Evolutionary conservation across 1,140 invertebrate species (phyloP).

Genomic region (Orchesella cincta): DNA sequence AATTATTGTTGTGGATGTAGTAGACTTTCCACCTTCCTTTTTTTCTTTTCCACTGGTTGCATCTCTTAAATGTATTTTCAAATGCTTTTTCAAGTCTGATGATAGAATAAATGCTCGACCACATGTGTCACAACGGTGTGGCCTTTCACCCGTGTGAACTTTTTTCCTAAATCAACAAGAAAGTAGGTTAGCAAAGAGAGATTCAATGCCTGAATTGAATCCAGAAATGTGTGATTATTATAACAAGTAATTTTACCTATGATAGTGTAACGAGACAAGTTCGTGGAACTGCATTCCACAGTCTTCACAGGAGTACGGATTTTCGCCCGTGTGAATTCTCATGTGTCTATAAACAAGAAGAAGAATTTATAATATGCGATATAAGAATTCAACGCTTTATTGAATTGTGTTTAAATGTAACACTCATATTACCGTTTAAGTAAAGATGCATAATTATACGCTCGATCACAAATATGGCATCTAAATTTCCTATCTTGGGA

Average conservation of each 20-base stretch:
- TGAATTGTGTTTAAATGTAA: no score
- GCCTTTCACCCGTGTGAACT: conserved; percentile 49
- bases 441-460: conserved; percentile 50
- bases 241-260: conserved; percentile 36
- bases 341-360: conserved; percentile 14
- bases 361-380: neutral
- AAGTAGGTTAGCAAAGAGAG: no score
- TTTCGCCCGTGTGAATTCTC: conserved; percentile 47
- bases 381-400: no score
- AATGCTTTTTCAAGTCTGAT: conserved; percentile 49
- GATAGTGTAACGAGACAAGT: conserved; percentile 48
- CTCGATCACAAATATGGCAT: conserved; percentile 45
- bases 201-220: neutral
- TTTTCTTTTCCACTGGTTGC: neutral
- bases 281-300: conserved; percentile 47
- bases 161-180: conserved; percentile 46
- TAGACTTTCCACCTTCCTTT: no score
- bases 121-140: conserved; percentile 45
- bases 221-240: neutral
- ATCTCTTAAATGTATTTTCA: conserved; percentile 17
- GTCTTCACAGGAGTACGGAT: conserved; percentile 45
- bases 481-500: conserved; percentile 42
- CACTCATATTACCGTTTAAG: conserved; percentile 48
- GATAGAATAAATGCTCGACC: conserved; percentile 48
- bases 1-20: no score